phyloP scores from a whole-genome alignment of 2,888 invertebrate genomes.

The Dinocampus coccinellae region DNA sequence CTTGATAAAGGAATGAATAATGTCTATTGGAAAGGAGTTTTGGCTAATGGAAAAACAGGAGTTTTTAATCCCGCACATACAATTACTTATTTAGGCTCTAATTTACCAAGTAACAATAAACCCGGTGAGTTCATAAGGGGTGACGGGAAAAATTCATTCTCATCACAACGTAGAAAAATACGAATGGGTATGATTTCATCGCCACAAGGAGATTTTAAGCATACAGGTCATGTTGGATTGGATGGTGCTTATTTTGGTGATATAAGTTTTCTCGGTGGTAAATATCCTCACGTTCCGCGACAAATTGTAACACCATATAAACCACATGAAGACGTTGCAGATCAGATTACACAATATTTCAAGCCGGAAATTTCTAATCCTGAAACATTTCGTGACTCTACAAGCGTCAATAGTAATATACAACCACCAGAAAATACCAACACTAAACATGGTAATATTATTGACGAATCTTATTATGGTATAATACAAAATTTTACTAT shows the following conservation, averaged over 20 bases:
- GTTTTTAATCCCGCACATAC: constrained; percentile 91
- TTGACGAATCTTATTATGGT: not conserved
- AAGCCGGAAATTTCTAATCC: constrained; percentile 55
- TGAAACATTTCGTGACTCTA: constrained; percentile 34
- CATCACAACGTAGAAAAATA: constrained; percentile 74
- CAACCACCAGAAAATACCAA: not conserved
- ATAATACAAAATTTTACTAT: not conserved
- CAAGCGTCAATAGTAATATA: constrained; percentile 30
- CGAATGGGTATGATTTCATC: constrained; percentile 95
- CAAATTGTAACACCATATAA: constrained; percentile 92
- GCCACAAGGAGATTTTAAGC: constrained; percentile 96
- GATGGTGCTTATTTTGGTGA: constrained; percentile 99
- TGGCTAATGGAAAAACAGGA: constrained; percentile 92
- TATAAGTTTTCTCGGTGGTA: constrained; percentile 80
- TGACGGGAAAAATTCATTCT: constrained; percentile 76
- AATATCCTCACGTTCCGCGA: constrained; percentile 85
- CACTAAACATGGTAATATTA: not conserved
- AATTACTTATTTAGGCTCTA: constrained; percentile 87
- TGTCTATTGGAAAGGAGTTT: constrained; percentile 89
- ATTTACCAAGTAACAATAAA: constrained; percentile 76
- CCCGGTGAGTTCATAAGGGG: constrained; percentile 71
- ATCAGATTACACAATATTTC: constrained; percentile 64
- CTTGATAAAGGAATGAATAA: constrained; percentile 79
- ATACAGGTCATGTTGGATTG: constrained; percentile 95
- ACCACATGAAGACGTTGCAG: constrained; percentile 81